Base-by-base conservation (phyloP, 2,888 invertebrate genomes). In the Hypselothyrea guttata region DNA sequence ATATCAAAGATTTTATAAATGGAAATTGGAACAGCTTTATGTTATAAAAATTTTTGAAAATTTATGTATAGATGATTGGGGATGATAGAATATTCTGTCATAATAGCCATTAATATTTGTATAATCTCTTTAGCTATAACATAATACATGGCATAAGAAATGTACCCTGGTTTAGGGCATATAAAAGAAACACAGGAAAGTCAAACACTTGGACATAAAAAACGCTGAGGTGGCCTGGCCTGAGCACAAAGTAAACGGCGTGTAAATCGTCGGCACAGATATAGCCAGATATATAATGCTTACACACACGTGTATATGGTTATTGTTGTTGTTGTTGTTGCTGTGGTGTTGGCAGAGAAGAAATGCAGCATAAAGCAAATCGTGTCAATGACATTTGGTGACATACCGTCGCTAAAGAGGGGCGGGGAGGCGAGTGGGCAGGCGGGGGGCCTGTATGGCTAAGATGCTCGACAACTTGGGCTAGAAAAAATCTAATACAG, bases 321-420 rank as follows among this genome's bases (percentile, higher is more conserved):
- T 53, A 65, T 15, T 53, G 56, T 22, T 52, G 59, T 12, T 66
- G 47, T 44, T 61, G 61, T 42, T 18, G 35, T 18, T 46, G 47
- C 38, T 27, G 12, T 22, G 15, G 15, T 30, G 12, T 12, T 27
- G n/a, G 7, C 31, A 8, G 51, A 53, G 46, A 60, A 77, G 44
- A 84, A 77, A 71, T 84, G 84, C 84, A 78, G 67, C 68, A 78
- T 82, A 71, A 84, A 82, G 84, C 67, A 77, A 78, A 84, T 84
- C 78, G 78, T 84, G 78, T 78, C 84, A 78, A 78, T 78, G 78
- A 78, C 78, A 78, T 78, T 78, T 82, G 75, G 78, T 84, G 84
- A 78, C 78, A 78, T 64, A 82, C 74, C 22, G 51, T 44, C 58
- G 55, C 56, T 54, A 48, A 57, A 30, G 8, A 7, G 22, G 2